phyloP scores from a whole-genome alignment of 1,140 invertebrate species.

The Yoshiicerus persimilis region DNA sequence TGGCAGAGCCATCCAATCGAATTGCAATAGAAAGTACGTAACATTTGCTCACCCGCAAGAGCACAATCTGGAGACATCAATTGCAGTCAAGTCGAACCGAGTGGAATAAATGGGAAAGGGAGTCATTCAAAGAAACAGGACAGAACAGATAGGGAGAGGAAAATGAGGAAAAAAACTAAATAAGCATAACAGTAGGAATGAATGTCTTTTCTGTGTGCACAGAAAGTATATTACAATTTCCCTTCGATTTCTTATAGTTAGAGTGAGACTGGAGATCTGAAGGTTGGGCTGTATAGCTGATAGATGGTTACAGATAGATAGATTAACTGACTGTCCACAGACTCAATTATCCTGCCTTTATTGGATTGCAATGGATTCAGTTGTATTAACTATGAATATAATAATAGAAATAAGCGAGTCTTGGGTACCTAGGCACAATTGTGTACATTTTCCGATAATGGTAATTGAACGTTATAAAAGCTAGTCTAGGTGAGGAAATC shows the following conservation, averaged over 20 bases:
- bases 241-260: not conserved
- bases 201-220: not conserved
- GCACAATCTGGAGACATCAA: constrained; percentile 12
- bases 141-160: not conserved
- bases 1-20: not conserved
- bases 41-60: not conserved
- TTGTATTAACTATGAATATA: constrained; percentile 19
- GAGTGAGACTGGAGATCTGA: not conserved
- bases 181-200: constrained; percentile 16
- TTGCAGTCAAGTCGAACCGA: constrained; percentile 18
- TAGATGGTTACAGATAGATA: not conserved
- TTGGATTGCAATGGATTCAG: constrained; percentile 10
- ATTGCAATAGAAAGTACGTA: not conserved
- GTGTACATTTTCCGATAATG: not conserved
- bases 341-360: constrained; percentile 5
- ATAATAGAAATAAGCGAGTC: not conserved
- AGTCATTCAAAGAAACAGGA: not conserved
- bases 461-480: not conserved
- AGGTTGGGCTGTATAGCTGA: not conserved
- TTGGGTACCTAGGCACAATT: not conserved
- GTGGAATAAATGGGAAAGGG: constrained; percentile 21
- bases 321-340: constrained; percentile 8
- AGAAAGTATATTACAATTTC: not conserved
- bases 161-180: constrained; percentile 21
- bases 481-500: not conserved